phyloP scores from a whole-genome alignment of 2,888 invertebrate genomes.

The Buathra laborator region DNA sequence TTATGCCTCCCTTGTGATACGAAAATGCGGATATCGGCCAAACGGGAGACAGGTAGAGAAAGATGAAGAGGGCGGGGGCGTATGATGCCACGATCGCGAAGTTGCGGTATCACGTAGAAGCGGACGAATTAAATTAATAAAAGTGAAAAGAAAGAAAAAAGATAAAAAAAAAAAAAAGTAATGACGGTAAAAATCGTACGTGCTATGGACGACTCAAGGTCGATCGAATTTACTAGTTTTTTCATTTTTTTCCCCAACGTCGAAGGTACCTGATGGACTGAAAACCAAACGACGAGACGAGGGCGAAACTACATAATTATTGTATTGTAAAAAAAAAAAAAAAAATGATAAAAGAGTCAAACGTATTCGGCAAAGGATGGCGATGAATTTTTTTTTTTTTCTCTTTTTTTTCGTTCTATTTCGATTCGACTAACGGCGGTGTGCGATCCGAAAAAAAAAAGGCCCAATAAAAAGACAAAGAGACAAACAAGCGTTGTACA shows the following conservation, averaged over 20 bases:
- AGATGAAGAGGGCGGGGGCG: conserved; percentile 12
- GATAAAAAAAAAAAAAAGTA: conserved; percentile 47
- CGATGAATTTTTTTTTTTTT: conserved; percentile 35
- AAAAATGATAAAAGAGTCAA: background rate
- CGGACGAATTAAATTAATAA: conserved; percentile 50
- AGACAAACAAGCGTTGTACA: background rate
- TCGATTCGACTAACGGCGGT: conserved; percentile 15
- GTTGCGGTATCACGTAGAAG: conserved; percentile 36
- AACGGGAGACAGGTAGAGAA: conserved; percentile 43
- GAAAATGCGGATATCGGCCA: conserved; percentile 66
- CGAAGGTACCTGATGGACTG: conserved; percentile 82
- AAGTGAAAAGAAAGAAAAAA: conserved; percentile 41
- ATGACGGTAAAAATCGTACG: conserved; percentile 59
- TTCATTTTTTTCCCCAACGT: conserved; percentile 75
- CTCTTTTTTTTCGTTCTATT: conserved; percentile 29
- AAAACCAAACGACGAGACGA: conserved; percentile 77
- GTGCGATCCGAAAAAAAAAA: conserved; percentile 2
- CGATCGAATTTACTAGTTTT: conserved; percentile 74
- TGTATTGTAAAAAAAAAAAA: conserved; percentile 51
- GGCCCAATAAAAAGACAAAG: conserved; percentile 24
- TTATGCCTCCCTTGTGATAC: conserved; percentile 74
- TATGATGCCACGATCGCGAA: conserved; percentile 59
- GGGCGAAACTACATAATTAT: conserved; percentile 61
- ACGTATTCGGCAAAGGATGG: conserved; percentile 16
- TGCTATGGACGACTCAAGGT: conserved; percentile 63